These are phyloP conservation scores for Tragelaphus scriptus DNA, from an alignment of 2,113 vertebrate genomes.

Conservation along the genomic window DNA sequence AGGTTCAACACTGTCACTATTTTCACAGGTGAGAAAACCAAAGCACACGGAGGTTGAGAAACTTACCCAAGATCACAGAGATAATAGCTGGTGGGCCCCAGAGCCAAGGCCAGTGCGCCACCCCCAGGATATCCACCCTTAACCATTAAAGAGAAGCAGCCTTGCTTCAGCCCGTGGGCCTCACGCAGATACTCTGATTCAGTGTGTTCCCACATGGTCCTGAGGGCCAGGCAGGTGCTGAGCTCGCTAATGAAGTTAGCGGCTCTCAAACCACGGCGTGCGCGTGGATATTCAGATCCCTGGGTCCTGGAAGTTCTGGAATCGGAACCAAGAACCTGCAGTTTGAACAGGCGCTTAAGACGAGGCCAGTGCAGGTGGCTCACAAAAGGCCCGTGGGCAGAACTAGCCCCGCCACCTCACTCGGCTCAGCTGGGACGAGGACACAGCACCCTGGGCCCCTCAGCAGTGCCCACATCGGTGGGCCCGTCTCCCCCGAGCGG, in stretches of 20 bases:
- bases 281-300: background rate
- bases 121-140: background rate
- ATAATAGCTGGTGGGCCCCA: background rate
- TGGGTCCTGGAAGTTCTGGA: background rate
- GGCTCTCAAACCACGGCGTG: background rate
- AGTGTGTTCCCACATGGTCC: background rate
- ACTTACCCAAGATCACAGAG: conserved; percentile 8
- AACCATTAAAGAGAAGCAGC: background rate
- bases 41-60: background rate
- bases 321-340: background rate
- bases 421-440: background rate
- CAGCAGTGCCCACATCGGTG: background rate
- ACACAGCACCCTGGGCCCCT: background rate
- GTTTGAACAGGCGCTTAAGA: background rate
- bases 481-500: background rate
- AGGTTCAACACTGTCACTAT: background rate
- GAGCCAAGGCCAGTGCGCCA: background rate
- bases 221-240: background rate
- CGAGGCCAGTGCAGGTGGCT: background rate
- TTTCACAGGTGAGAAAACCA: background rate
- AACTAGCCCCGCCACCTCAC: background rate
- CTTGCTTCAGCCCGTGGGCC: background rate
- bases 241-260: background rate
- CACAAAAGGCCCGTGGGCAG: background rate
- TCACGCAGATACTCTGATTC: background rate